A percentile compares a stretch with the other conserved stretches of the same genome.
Conservation (phyloP, 2,888 invertebrate species). For the Amphiduros pacificus region DNA sequence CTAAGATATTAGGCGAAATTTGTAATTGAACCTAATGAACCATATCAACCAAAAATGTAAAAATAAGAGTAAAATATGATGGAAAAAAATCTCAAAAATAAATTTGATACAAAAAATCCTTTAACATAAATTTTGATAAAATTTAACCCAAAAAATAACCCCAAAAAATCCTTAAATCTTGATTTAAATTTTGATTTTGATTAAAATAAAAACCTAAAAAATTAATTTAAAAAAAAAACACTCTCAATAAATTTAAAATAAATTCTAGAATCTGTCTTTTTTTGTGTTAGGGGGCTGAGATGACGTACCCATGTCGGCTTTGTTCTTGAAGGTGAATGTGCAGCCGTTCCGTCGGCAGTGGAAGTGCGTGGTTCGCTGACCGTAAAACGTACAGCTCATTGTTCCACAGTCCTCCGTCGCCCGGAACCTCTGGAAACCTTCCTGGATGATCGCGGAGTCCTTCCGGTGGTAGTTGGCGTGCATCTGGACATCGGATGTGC, state of each 20-base stretch:
- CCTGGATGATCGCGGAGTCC: constrained; percentile 95
- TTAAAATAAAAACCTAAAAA: not conserved
- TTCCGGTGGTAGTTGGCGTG: constrained; percentile 98
- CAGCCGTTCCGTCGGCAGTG: constrained; percentile 91
- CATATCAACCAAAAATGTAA: too few relatives aligned
- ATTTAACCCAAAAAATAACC: too few relatives aligned
- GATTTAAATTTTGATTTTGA: not conserved
- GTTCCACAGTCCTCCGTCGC: constrained; percentile 95
- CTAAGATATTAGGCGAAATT: not conserved
- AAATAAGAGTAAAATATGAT: too few relatives aligned
- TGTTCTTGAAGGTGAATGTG: constrained; percentile 96
- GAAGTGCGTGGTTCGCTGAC: constrained; percentile 95
- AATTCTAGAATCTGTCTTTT: not conserved
- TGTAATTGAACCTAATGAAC: too few relatives aligned
- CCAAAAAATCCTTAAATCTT: too few relatives aligned
- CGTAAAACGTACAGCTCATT: constrained; percentile 86
- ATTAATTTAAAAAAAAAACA: not conserved
- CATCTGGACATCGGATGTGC: constrained; percentile 99
- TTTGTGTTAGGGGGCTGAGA: not conserved
- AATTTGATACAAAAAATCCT: too few relatives aligned
- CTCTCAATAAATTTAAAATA: not conserved
- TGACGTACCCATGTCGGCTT: constrained; percentile 95
- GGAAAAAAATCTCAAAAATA: too few relatives aligned
- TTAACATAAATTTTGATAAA: too few relatives aligned
- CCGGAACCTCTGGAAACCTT: constrained; percentile 94